These are phyloP conservation scores for Schrankia costaestrigalis DNA, from an alignment of 2,888 invertebrate genomes.

Conservation along the genomic window DNA sequence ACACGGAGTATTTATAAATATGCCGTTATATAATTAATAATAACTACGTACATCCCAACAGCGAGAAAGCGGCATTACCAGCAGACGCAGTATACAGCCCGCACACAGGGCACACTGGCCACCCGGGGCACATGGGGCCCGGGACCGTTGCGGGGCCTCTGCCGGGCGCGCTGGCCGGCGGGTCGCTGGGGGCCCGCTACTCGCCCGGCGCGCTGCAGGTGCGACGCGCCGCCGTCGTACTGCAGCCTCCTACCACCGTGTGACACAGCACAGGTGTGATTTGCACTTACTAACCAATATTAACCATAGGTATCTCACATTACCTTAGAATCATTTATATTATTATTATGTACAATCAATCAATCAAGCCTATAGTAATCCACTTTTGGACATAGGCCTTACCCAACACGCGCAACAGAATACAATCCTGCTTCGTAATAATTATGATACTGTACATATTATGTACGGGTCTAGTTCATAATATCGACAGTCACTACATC, in stretches of 20 bases:
- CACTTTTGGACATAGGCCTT: too few relatives aligned
- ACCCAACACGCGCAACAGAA: too few relatives aligned
- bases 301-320: neutral
- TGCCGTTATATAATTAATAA: neutral
- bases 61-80: constrained; percentile 83
- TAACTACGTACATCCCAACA: constrained; percentile 17
- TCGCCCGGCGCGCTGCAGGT: constrained; percentile 91
- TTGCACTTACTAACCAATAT: constrained; percentile 25
- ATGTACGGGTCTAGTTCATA: too few relatives aligned
- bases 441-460: too few relatives aligned
- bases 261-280: constrained; percentile 52
- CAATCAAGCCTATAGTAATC: too few relatives aligned
- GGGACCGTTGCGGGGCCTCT: constrained; percentile 73
- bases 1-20: neutral
- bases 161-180: constrained; percentile 81
- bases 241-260: constrained; percentile 93
- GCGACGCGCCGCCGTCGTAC: constrained; percentile 92
- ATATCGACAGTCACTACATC: too few relatives aligned
- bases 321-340: neutral
- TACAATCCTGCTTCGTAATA: too few relatives aligned
- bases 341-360: too few relatives aligned
- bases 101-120: constrained; percentile 45
- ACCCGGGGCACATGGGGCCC: constrained; percentile 48
- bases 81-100: constrained; percentile 88
- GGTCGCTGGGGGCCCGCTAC: constrained; percentile 85